Percentiles rank a stretch among this genome's conserved stretches.
These are phyloP conservation scores for Diaperis boleti DNA, from an alignment of 2,888 invertebrate species.

Conservation along the genomic window DNA sequence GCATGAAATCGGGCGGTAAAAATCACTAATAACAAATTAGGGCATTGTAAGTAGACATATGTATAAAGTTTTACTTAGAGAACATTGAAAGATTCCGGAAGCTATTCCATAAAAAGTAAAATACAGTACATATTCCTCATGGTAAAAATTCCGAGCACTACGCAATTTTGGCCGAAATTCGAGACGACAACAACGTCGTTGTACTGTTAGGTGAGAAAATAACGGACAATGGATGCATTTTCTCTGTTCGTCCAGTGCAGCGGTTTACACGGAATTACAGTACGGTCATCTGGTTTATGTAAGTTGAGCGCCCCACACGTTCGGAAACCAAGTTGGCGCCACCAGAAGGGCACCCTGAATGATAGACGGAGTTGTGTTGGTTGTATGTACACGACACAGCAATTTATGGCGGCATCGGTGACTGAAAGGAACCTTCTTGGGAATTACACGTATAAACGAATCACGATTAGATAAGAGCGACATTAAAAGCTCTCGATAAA, in stretches of 20 bases:
- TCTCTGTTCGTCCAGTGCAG: conserved; percentile 9
- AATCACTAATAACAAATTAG: too few relatives aligned
- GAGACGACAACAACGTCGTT: neutral
- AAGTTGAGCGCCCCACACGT: conserved; percentile 18
- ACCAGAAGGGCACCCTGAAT: conserved; percentile 21
- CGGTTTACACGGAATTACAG: conserved; percentile 26
- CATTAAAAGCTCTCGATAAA: neutral
- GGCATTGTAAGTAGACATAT: too few relatives aligned
- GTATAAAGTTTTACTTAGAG: too few relatives aligned
- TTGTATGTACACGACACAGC: conserved; percentile 14
- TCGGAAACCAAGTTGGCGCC: conserved; percentile 22
- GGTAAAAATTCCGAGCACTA: neutral
- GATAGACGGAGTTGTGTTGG: conserved; percentile 13
- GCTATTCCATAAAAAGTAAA: too few relatives aligned
- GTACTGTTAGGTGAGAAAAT: conserved; percentile 19
- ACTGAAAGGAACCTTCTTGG: neutral
- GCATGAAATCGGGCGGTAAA: too few relatives aligned
- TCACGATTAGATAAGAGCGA: neutral
- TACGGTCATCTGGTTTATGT: conserved; percentile 30
- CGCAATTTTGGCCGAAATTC: neutral
- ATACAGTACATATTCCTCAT: too few relatives aligned
- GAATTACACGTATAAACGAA: conserved; percentile 6
- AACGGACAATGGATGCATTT: conserved; percentile 22
- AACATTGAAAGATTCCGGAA: too few relatives aligned
- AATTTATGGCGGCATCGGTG: conserved; percentile 10